A percentile compares a stretch with the other conserved stretches of the same genome.
Evolutionary conservation across 2,888 invertebrate species (phyloP).

Genomic region (Drosophila kuntzei): DNA sequence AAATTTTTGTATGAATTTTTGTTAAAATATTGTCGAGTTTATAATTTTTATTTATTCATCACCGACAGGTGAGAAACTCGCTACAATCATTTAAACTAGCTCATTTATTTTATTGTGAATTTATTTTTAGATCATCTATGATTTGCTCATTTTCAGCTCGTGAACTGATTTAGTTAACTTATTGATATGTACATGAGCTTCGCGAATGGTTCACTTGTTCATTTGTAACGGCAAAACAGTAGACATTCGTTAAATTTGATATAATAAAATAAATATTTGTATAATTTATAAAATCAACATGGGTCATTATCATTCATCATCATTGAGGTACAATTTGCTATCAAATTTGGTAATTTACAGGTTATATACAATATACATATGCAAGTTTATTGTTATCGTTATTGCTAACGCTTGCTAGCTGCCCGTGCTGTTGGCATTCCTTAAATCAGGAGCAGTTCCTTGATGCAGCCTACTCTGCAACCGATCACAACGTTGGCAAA

Average conservation of each 20-base stretch:
- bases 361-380: constrained; percentile 46
- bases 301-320: constrained; percentile 24
- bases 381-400: constrained; percentile 2
- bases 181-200: too few species aligned
- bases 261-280: constrained; percentile 54
- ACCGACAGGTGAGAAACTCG: too few species aligned
- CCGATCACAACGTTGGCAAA: constrained; percentile 85
- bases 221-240: background rate
- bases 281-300: constrained; percentile 66
- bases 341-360: constrained; percentile 61
- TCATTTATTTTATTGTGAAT: too few species aligned
- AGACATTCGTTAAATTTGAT: background rate
- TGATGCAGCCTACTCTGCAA: constrained; percentile 65
- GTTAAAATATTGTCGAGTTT: too few species aligned
- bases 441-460: constrained; percentile 55
- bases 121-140: too few species aligned
- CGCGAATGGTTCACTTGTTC: too few species aligned
- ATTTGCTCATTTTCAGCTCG: too few species aligned
- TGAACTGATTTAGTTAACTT: too few species aligned
- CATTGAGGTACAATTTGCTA: constrained; percentile 63
- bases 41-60: too few species aligned
- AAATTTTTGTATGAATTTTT: too few species aligned
- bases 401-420: constrained; percentile 5
- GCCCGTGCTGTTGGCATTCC: background rate
- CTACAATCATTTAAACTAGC: too few species aligned